Percentiles rank a stretch among this genome's conserved stretches.
Conservation (phyloP, 2,797 vertebrate genomes). For the Neostethus bicornis region DNA sequence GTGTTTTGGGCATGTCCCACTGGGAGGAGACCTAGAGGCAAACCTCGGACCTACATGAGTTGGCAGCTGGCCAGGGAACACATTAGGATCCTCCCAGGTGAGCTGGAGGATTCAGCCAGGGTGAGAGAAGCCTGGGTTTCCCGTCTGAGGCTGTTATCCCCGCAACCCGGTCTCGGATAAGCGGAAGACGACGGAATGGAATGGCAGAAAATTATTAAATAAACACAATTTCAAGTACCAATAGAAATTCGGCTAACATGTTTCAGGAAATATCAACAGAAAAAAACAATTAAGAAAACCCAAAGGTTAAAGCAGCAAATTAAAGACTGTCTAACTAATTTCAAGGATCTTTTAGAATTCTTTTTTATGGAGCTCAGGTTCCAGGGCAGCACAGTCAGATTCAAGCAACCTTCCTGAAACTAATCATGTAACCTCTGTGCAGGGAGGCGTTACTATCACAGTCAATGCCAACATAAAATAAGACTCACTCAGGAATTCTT, state of each 20-base stretch:
- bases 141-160: no score
- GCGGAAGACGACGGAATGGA: no score
- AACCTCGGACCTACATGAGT: no score
- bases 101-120: no score
- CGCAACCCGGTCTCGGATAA: no score
- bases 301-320: not conserved
- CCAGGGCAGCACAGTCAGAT: not conserved
- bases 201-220: not conserved
- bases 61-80: no score
- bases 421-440: slow-evolving; percentile 1
- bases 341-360: not conserved
- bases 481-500: slow-evolving; percentile 1
- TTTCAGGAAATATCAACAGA: not conserved
- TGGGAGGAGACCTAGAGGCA: no score
- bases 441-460: slow-evolving; percentile 2
- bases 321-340: slow-evolving; percentile 2
- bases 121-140: no score
- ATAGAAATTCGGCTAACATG: not conserved
- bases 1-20: no score
- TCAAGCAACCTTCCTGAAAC: not conserved
- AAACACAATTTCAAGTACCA: not conserved
- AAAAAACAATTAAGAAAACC: not conserved
- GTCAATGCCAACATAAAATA: not conserved
- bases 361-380: not conserved
- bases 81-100: no score